Evolutionary conservation across 2,888 invertebrate genomes (phyloP).

Genomic region (Balanococcus diminutus): DNA sequence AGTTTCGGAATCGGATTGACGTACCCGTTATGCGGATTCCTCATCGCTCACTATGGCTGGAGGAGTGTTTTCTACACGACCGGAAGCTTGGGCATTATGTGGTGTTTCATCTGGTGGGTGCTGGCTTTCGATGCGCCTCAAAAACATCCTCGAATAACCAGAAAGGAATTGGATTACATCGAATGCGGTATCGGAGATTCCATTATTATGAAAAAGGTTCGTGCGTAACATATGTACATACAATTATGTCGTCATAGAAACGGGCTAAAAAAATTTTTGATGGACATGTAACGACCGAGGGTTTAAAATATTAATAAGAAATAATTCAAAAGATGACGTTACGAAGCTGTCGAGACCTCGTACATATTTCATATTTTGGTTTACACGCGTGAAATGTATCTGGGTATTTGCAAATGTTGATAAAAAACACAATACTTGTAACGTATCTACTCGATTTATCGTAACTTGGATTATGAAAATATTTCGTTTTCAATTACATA

Average conservation of each 20-base stretch:
- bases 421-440: too few species aligned
- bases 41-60: constrained; percentile 74
- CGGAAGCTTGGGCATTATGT: constrained; percentile 68
- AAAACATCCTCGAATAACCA: constrained; percentile 71
- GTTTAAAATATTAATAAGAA: background rate
- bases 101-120: constrained; percentile 74
- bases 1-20: constrained; percentile 76
- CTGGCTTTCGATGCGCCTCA: constrained; percentile 73
- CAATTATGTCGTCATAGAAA: background rate
- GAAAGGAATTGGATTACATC: constrained; percentile 71
- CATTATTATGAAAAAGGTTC: constrained; percentile 64
- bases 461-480: too few species aligned
- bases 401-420: too few species aligned
- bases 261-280: background rate
- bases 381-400: too few species aligned
- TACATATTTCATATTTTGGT: too few species aligned
- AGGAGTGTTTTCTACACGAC: constrained; percentile 73
- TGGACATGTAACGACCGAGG: background rate
- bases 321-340: background rate
- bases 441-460: too few species aligned
- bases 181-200: constrained; percentile 67
- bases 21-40: constrained; percentile 73
- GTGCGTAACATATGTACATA: background rate
- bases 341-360: background rate
- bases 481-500: too few species aligned